Evolutionary conservation across 2,113 vertebrate species (phyloP).

Genomic region (Danionella cerebrum): DNA sequence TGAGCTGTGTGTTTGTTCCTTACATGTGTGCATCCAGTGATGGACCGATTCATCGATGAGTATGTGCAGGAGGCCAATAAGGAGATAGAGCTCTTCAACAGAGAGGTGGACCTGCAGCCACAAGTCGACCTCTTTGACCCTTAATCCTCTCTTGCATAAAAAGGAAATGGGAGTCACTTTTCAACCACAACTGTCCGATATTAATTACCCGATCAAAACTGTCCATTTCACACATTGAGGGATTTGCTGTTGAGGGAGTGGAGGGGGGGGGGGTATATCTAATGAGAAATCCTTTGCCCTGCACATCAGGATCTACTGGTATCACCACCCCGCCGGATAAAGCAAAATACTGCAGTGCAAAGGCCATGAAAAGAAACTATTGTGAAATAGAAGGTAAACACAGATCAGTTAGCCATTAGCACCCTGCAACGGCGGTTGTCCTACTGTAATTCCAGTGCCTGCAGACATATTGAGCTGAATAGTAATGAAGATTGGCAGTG

Average conservation of each 20-base stretch:
- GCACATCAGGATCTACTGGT: slow-evolving; percentile 14
- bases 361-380: neutral
- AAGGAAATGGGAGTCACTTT: neutral
- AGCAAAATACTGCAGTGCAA: neutral
- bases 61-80: slow-evolving; percentile 83
- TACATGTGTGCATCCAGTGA: slow-evolving; percentile 70
- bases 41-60: slow-evolving; percentile 86
- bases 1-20: slow-evolving; percentile 47
- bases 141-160: neutral
- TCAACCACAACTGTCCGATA: neutral
- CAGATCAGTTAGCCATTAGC: neutral
- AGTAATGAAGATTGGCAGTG: slow-evolving; percentile 28
- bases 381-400: neutral
- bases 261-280: slow-evolving; percentile 3
- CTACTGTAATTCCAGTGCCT: slow-evolving; percentile 6
- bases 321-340: neutral
- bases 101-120: slow-evolving; percentile 78
- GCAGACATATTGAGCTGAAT: slow-evolving; percentile 14
- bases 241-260: neutral
- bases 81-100: slow-evolving; percentile 86
- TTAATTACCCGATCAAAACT: slow-evolving; percentile 6
- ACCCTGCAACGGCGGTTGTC: neutral
- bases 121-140: slow-evolving; percentile 84
- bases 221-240: neutral
- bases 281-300: slow-evolving; percentile 25